These are phyloP conservation scores for Sclerurus mexicanus DNA, from an alignment of 2,113 vertebrate genomes.

Conservation along the genomic window DNA sequence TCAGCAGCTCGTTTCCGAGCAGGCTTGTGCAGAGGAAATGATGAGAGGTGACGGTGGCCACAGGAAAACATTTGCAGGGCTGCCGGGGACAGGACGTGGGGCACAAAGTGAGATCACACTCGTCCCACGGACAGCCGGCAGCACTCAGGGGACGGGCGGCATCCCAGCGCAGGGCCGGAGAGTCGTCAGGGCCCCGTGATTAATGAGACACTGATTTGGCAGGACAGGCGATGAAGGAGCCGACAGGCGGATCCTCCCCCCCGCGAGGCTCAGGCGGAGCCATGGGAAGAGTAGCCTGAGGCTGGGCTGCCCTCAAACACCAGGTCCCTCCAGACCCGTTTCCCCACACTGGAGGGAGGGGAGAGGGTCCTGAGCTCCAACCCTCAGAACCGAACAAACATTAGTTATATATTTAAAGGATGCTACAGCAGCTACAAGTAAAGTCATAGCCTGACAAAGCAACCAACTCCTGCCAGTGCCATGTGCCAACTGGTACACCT, in stretches of 20 bases:
- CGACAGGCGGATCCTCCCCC: not conserved
- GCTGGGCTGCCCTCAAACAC: not conserved
- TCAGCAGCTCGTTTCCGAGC: not conserved
- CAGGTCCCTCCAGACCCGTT: accelerated
- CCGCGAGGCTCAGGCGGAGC: not conserved
- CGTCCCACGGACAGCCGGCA: not conserved
- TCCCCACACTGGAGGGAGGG: accelerated
- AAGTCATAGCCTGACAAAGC: not conserved
- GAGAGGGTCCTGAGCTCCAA: not conserved
- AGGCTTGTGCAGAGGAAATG: not conserved
- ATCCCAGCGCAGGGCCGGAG: not conserved
- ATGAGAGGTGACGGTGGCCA: not conserved
- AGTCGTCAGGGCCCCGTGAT: not conserved
- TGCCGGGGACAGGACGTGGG: not conserved
- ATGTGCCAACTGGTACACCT: not conserved
- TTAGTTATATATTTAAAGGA: not conserved
- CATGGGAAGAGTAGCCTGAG: not conserved
- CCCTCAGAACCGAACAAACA: not conserved
- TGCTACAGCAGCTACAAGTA: not conserved
- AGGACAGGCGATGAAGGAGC: not conserved
- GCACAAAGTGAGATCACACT: not conserved
- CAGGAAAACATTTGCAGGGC: slow-evolving; percentile 3
- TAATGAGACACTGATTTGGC: not conserved
- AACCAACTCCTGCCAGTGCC: not conserved
- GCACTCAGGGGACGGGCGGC: not conserved